These are phyloP conservation scores for Caenorhabditis briggsae DNA, from an alignment of 1,140 invertebrate species.

Conservation along the genomic window DNA sequence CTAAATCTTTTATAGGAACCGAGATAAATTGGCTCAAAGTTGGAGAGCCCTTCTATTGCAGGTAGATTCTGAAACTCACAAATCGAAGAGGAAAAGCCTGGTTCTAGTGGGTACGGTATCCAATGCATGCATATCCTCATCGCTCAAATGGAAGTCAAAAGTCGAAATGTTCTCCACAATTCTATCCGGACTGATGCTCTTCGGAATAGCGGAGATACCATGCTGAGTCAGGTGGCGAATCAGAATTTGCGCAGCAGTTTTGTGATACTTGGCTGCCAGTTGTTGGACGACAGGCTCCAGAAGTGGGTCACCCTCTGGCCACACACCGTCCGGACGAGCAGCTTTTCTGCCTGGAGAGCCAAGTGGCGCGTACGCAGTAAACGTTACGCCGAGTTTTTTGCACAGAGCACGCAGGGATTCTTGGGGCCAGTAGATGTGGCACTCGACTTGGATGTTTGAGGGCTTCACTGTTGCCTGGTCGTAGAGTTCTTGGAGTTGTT, in stretches of 20 bases:
- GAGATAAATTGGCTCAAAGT: too few species aligned
- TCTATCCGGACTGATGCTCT: constrained; percentile 70
- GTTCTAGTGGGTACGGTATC: constrained; percentile 6
- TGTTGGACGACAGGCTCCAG: constrained; percentile 54
- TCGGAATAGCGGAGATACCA: constrained; percentile 78
- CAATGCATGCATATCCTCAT: constrained; percentile 47
- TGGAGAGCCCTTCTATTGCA: too few species aligned
- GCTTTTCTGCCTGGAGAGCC: constrained; percentile 74
- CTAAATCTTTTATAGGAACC: too few species aligned
- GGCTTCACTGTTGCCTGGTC: constrained; percentile 62
- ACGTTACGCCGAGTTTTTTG: constrained; percentile 67
- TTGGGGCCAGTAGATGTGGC: constrained; percentile 76
- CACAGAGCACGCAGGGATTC: constrained; percentile 73
- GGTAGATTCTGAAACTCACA: background rate
- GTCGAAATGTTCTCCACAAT: constrained; percentile 79
- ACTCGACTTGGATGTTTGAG: constrained; percentile 71
- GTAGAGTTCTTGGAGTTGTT: constrained; percentile 73
- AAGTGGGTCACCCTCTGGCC: constrained; percentile 62
- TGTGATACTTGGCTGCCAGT: constrained; percentile 78
- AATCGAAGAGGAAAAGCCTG: constrained; percentile 17
- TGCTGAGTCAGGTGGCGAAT: constrained; percentile 78
- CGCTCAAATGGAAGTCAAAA: constrained; percentile 67
- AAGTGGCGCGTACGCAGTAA: constrained; percentile 77
- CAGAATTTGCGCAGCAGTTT: constrained; percentile 81
- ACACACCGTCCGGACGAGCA: constrained; percentile 54